Evolutionary conservation across 2,797 vertebrate genomes (phyloP).

Genomic region (Brachyrhaphis roseni): DNA sequence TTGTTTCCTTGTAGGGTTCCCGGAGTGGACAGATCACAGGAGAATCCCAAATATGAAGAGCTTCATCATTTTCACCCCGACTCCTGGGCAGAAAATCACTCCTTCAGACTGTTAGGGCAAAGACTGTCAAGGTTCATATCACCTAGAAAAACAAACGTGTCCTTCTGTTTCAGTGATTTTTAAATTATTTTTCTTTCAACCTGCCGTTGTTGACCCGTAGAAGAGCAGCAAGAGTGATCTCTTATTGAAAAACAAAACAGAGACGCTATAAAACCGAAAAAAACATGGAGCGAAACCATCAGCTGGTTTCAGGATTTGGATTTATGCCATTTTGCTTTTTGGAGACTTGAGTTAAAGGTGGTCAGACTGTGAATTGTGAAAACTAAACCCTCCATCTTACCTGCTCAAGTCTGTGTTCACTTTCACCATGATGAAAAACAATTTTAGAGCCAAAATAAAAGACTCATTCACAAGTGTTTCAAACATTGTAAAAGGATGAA

Average conservation of each 20-base stretch:
- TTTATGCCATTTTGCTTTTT: background rate
- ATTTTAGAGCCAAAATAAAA: background rate
- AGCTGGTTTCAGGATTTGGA: background rate
- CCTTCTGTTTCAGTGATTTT: background rate
- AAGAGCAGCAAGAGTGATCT: no score
- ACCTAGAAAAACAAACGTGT: background rate
- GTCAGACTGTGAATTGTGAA: conserved; percentile 7
- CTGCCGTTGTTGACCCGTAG: background rate
- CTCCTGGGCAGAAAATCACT: conserved; percentile 6
- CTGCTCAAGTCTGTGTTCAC: background rate
- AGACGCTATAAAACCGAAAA: background rate
- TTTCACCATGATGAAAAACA: background rate
- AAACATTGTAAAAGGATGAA: background rate
- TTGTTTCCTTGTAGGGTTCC: conserved; percentile 43
- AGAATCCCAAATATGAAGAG: conserved; percentile 71
- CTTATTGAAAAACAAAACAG: background rate
- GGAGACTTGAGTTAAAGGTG: background rate
- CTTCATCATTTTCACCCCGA: background rate
- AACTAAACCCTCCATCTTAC: background rate
- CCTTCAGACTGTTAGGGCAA: background rate
- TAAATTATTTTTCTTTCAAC: background rate
- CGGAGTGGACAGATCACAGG: conserved; percentile 63
- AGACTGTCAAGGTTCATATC: conserved; percentile 5
- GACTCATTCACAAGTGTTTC: background rate
- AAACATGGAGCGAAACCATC: background rate